Evolutionary conservation across 1,140 invertebrate genomes (phyloP).

Genomic region (Anthonomus grandis): DNA sequence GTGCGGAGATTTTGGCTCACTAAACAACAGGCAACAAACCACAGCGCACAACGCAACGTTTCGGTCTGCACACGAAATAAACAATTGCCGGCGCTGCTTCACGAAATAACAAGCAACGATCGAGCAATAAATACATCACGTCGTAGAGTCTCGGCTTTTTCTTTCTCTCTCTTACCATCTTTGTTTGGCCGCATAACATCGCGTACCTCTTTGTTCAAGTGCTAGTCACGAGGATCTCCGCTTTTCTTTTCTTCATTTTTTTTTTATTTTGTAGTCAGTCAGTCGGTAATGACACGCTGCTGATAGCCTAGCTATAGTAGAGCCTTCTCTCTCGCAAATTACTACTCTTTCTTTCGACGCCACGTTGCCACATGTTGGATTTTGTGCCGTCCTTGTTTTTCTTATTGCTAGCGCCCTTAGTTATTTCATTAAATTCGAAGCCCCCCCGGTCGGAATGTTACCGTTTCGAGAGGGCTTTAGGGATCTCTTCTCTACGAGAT

Average conservation of each 20-base stretch:
- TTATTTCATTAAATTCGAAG: constrained; percentile 27
- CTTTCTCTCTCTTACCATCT: constrained; percentile 22
- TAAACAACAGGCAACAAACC: no score
- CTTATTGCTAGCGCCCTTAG: neutral
- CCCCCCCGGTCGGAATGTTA: constrained; percentile 22
- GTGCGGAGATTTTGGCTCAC: no score
- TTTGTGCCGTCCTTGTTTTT: neutral
- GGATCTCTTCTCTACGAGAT: constrained; percentile 27
- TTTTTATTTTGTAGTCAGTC: no score
- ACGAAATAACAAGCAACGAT: constrained; percentile 28
- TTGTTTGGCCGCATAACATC: constrained; percentile 21
- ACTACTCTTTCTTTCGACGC: constrained; percentile 25
- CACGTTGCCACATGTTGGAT: constrained; percentile 13
- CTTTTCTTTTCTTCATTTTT: constrained; percentile 26
- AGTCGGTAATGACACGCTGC: constrained; percentile 22
- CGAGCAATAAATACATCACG: constrained; percentile 30
- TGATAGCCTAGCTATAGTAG: no score
- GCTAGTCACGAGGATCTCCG: constrained; percentile 28
- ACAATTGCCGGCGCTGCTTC: constrained; percentile 28
- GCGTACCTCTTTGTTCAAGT: constrained; percentile 27
- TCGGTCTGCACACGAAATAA: constrained; percentile 25
- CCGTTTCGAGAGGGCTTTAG: constrained; percentile 25
- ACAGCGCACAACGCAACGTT: no score
- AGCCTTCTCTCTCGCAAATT: constrained; percentile 31
- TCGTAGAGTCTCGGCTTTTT: constrained; percentile 9